A percentile compares a stretch with the other conserved stretches of the same genome.
phyloP scores from a whole-genome alignment of 2,113 vertebrate species.

The Athene noctua region DNA sequence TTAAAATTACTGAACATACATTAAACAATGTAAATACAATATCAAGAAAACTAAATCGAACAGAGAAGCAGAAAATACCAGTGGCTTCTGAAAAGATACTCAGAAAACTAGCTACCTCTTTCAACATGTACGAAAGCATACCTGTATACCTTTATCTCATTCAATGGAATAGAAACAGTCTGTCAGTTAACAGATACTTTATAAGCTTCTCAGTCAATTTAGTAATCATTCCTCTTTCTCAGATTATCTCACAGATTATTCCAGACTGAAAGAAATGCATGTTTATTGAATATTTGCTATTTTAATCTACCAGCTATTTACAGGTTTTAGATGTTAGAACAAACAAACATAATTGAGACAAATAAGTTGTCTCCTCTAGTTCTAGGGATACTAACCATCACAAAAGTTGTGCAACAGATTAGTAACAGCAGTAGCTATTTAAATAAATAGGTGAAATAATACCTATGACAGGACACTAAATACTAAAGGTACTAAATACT shows the following conservation, averaged over 20 bases:
- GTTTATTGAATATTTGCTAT: neutral
- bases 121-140: neutral
- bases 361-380: neutral
- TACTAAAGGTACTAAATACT: neutral
- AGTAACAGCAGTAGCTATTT: neutral
- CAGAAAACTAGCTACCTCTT: neutral
- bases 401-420: neutral
- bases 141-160: neutral
- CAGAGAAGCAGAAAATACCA: neutral
- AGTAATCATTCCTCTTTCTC: neutral
- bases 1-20: neutral
- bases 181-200: neutral
- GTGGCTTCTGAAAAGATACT: neutral
- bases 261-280: neutral
- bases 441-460: neutral
- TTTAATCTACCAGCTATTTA: neutral
- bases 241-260: neutral
- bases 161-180: neutral
- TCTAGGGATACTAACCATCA: neutral
- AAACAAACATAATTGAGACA: neutral
- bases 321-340: neutral
- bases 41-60: neutral
- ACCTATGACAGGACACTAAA: neutral
- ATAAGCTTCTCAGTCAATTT: neutral
- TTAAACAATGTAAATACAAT: neutral